phyloP scores from a whole-genome alignment of 2,113 vertebrate genomes.

The Triplophysa rosa region DNA sequence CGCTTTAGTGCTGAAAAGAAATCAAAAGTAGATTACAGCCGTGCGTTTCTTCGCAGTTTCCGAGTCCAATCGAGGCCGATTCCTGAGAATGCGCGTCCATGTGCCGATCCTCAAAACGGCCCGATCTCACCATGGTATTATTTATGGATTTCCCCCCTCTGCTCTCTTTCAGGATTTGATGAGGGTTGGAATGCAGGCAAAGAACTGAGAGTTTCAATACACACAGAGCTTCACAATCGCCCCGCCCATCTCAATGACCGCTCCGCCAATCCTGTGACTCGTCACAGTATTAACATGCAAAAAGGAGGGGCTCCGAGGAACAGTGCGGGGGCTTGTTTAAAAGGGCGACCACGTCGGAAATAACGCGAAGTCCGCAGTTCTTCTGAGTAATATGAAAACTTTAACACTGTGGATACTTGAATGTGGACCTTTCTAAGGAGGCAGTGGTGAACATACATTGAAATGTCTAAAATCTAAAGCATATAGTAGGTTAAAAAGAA shows the following conservation, averaged over 20 bases:
- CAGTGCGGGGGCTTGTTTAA: conserved; percentile 58
- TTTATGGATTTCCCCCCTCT: conserved; percentile 63
- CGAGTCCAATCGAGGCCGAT: conserved; percentile 31
- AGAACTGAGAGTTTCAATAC: conserved; percentile 61
- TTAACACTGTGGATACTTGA: too few relatives aligned
- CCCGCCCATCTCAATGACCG: conserved; percentile 61
- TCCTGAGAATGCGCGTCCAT: conserved; percentile 52
- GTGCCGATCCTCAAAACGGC: conserved; percentile 57
- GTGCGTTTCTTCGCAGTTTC: conserved; percentile 26
- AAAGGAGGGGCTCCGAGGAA: conserved; percentile 50
- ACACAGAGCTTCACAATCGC: conserved; percentile 57
- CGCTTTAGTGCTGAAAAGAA: conserved; percentile 54
- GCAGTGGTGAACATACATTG: too few relatives aligned
- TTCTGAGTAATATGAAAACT: too few relatives aligned
- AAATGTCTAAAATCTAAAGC: too few relatives aligned
- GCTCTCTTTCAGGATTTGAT: conserved; percentile 64
- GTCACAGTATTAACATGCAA: conserved; percentile 53
- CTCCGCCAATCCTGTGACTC: conserved; percentile 73
- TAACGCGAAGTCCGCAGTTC: too few relatives aligned
- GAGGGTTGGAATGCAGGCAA: conserved; percentile 78
- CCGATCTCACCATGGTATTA: conserved; percentile 67
- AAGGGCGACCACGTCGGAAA: conserved; percentile 51
- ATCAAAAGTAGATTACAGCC: conserved; percentile 45
- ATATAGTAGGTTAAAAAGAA: too few relatives aligned
- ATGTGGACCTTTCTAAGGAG: too few relatives aligned